Base-by-base conservation (phyloP, 2,888 invertebrate genomes). In the Platycnemis pennipes region DNA sequence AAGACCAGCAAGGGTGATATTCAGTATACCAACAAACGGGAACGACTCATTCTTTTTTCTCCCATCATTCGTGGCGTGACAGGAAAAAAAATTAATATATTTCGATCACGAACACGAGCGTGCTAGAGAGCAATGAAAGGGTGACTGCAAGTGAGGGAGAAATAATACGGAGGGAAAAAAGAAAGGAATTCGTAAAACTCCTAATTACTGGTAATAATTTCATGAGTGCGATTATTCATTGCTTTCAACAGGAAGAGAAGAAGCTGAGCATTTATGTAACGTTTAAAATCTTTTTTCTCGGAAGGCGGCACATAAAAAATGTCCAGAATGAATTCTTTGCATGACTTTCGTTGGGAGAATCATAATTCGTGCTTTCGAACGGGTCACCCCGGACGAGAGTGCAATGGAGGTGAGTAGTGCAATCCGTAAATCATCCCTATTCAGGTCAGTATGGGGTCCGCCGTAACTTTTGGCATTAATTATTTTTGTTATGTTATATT, bases 31-130 rank as follows among this genome's bases (percentile, higher is more conserved):
- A 16, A 37, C 31, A 31, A 77, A 77, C 37, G 7, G 13, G 11
- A 26, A 11, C 37, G 77, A 77, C 5, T 31, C 63, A 5, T 26
- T 63, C 69, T 31, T 56, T 69, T 31, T 69, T 69, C 31, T n/a
- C 13, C 31, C 31, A 31, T 69, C 77, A 77, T 77, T n/a, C 77
- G 31, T 77, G 77, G 77, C 77, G 37, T 77, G 77, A 77, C 37
- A 77, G 77, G 16, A 77, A 77, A 77, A 77, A 77, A 77, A 77
- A 19, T 4, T 77, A 37, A 77, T n/a, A n/a, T n/a, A n/a, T n/a
- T n/a, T 77, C 77, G 77, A 77, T 77, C 77, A 77, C 77, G 37
- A 37, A 37, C 77, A 37, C 77, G 77, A 77, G 77, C 77, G 77
- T 77, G 77, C 77, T 37, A 13, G 77, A 37, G 37, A 37, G 77